Percentiles rank a stretch among this genome's conserved stretches.
Conservation (phyloP, 2,797 vertebrate species). For the Neostethus bicornis region DNA sequence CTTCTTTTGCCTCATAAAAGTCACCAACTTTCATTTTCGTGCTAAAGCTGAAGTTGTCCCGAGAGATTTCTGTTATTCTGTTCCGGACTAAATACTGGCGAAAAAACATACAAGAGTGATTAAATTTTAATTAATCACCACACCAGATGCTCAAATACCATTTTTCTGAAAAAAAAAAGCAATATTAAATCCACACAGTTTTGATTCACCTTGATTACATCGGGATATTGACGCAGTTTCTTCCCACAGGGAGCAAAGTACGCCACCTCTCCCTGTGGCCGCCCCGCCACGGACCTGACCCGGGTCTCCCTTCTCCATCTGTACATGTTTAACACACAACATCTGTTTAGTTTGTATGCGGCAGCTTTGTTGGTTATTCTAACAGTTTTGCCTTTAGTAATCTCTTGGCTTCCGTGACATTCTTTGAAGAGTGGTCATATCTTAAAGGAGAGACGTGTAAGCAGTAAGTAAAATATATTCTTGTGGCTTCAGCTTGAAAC, state of each 20-base stretch:
- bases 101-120: no score
- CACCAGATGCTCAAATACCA: neutral
- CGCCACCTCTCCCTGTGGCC: constrained; percentile 90
- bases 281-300: constrained; percentile 86
- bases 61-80: constrained; percentile 93
- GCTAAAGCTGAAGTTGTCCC: constrained; percentile 98
- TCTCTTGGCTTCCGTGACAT: constrained; percentile 25
- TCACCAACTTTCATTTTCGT: constrained; percentile 96
- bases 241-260: constrained; percentile 96
- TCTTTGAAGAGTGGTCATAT: constrained; percentile 45
- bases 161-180: neutral
- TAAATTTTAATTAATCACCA: neutral
- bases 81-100: constrained; percentile 96
- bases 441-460: constrained; percentile 31
- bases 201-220: constrained; percentile 90
- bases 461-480: constrained; percentile 32
- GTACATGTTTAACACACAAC: constrained; percentile 4
- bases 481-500: constrained; percentile 44
- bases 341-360: constrained; percentile 1
- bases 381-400: constrained; percentile 32
- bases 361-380: constrained; percentile 17
- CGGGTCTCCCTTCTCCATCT: constrained; percentile 97
- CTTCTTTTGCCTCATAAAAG: constrained; percentile 98
- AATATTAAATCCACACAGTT: neutral
- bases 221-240: constrained; percentile 93